phyloP scores from a whole-genome alignment of 2,797 vertebrate genomes.

The Sebastes cheni region DNA sequence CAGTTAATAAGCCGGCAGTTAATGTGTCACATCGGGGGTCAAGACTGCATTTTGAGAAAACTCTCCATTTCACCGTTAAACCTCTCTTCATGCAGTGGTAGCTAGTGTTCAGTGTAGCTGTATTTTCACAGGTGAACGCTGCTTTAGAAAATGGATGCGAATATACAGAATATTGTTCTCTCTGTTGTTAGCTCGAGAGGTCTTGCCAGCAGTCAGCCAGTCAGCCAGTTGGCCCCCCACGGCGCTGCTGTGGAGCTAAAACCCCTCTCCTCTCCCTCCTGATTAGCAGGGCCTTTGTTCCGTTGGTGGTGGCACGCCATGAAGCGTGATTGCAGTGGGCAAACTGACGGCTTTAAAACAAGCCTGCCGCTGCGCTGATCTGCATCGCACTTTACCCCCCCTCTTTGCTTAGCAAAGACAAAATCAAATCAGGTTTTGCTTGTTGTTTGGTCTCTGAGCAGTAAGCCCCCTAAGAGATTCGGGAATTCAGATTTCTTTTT shows the following conservation, averaged over 20 bases:
- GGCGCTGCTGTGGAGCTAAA: constrained; percentile 62
- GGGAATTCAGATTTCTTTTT: constrained; percentile 15
- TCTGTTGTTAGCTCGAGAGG: constrained; percentile 36
- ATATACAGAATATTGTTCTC: constrained; percentile 32
- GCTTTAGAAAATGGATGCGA: constrained; percentile 37
- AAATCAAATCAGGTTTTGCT: constrained; percentile 72
- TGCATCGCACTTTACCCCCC: constrained; percentile 68
- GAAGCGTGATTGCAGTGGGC: constrained; percentile 75
- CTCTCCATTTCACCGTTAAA: constrained; percentile 12
- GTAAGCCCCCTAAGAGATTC: constrained; percentile 55
- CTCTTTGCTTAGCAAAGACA: constrained; percentile 36
- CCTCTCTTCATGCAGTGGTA: constrained; percentile 4
- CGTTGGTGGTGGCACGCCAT: constrained; percentile 51
- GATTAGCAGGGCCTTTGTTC: constrained; percentile 78
- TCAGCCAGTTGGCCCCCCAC: constrained; percentile 35
- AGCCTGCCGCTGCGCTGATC: constrained; percentile 71
- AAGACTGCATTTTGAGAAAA: constrained; percentile 19
- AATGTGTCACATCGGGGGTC: constrained; percentile 58
- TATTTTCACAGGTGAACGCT: constrained; percentile 41
- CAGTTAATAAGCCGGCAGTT: constrained; percentile 66
- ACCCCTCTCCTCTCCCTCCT: constrained; percentile 48
- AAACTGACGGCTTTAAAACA: constrained; percentile 69
- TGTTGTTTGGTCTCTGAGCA: constrained; percentile 68
- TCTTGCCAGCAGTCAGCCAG: constrained; percentile 44
- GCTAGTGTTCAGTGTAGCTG: background rate